Percentiles rank a stretch among this genome's conserved stretches.
Conservation (phyloP, 2,888 invertebrate genomes). For the Troglohyphantes excavatus region DNA sequence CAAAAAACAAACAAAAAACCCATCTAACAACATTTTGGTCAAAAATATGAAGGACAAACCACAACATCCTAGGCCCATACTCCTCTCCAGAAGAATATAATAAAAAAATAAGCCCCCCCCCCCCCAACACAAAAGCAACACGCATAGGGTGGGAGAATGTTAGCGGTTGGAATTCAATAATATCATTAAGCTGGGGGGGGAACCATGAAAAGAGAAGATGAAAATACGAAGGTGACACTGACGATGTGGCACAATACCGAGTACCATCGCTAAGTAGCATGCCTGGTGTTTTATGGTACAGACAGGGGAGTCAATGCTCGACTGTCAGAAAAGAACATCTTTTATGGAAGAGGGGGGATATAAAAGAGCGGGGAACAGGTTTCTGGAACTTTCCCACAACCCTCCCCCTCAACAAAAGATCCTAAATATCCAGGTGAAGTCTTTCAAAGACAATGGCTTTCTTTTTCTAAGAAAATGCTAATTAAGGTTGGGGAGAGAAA, state of each 20-base stretch:
- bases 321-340: conserved; percentile 48
- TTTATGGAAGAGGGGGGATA: conserved; percentile 57
- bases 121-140: conserved; percentile 9
- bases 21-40: conserved; percentile 55
- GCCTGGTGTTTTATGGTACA: conserved; percentile 72
- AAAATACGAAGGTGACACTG: conserved; percentile 67
- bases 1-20: conserved; percentile 49
- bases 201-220: conserved; percentile 36
- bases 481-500: conserved; percentile 41
- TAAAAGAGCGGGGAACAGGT: conserved; percentile 41
- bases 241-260: conserved; percentile 17
- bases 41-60: conserved; percentile 72
- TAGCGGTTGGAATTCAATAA: conserved; percentile 55
- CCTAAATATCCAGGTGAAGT: conserved; percentile 44
- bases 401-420: conserved; percentile 1
- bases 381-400: conserved; percentile 25
- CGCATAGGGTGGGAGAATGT: too few species aligned
- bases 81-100: conserved; percentile 1
- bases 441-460: conserved; percentile 12
- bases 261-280: conserved; percentile 54
- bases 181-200: conserved; percentile 59
- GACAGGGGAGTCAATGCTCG: conserved; percentile 42
- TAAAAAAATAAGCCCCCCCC: background rate
- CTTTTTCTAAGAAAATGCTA: conserved; percentile 41
- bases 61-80: conserved; percentile 43